Evolutionary conservation across 2,888 invertebrate genomes (phyloP).

Genomic region (Diabrotica balteata): DNA sequence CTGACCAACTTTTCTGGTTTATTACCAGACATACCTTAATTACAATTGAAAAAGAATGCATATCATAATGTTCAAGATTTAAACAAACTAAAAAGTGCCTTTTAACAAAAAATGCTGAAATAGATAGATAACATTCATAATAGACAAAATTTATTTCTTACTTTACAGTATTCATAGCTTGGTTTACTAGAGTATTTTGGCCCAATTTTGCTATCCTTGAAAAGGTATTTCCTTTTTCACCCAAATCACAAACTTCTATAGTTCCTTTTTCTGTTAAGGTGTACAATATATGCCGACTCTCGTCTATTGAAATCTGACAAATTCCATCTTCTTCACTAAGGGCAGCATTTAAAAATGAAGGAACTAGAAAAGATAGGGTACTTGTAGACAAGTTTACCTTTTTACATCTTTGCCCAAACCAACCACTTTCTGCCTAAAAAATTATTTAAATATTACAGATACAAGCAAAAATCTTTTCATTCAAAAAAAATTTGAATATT

Average conservation of each 20-base stretch:
- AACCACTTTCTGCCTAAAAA: slow-evolving; percentile 79
- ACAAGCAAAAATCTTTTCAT: no score
- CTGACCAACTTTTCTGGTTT: no score
- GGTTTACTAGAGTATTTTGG: slow-evolving; percentile 76
- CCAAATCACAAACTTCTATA: slow-evolving; percentile 89
- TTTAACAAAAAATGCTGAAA: no score
- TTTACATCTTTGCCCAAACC: slow-evolving; percentile 95
- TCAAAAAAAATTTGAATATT: no score
- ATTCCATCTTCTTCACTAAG: slow-evolving; percentile 89
- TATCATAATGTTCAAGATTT: no score
- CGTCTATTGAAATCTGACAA: slow-evolving; percentile 86
- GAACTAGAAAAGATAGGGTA: slow-evolving; percentile 85
- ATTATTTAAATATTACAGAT: slow-evolving; percentile 35
- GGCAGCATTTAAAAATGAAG: slow-evolving; percentile 87
- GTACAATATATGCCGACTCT: slow-evolving; percentile 87
- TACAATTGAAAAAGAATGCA: no score
- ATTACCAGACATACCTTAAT: no score
- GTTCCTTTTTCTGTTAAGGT: slow-evolving; percentile 89
- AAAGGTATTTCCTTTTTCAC: slow-evolving; percentile 76
- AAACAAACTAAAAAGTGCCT: no score
- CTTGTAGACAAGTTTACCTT: slow-evolving; percentile 94
- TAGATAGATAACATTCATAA: no score
- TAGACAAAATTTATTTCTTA: slow-evolving; percentile 59
- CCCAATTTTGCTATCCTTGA: slow-evolving; percentile 76
- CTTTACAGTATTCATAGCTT: slow-evolving; percentile 84